Conservation (phyloP, 2,888 invertebrate species). For the Xanthia icteritia region DNA sequence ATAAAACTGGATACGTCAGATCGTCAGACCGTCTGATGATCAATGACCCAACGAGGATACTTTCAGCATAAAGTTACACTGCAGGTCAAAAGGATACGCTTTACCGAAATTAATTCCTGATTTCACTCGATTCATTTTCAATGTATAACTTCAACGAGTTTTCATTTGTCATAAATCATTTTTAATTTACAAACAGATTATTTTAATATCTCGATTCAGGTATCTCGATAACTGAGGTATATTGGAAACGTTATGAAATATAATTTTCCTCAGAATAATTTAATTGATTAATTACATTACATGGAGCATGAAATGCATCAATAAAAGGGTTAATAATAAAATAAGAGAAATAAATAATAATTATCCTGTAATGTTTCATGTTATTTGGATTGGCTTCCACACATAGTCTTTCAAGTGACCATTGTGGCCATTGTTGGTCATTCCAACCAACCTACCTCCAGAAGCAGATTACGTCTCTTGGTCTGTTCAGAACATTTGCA, state of each 20-base stretch:
- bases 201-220: not conserved
- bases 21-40: not conserved
- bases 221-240: too few relatives aligned
- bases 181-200: slow-evolving; percentile 17
- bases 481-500: not conserved
- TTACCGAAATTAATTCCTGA: slow-evolving; percentile 24
- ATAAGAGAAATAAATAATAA: too few relatives aligned
- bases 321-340: not conserved
- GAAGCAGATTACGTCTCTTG: not conserved
- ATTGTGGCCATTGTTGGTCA: rapidly evolving
- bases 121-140: slow-evolving; percentile 22
- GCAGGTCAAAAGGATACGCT: slow-evolving; percentile 9
- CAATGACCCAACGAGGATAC: not conserved
- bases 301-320: not conserved
- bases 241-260: not conserved
- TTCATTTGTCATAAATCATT: not conserved
- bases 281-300: not conserved
- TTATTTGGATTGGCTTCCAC: not conserved
- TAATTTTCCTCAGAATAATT: not conserved
- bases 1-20: not conserved
- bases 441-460: not conserved
- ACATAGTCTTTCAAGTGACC: not conserved
- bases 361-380: not conserved
- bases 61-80: not conserved
- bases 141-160: slow-evolving; percentile 11